These are phyloP conservation scores for Chelon labrosus DNA, from an alignment of 2,797 vertebrate species.

Conservation along the genomic window DNA sequence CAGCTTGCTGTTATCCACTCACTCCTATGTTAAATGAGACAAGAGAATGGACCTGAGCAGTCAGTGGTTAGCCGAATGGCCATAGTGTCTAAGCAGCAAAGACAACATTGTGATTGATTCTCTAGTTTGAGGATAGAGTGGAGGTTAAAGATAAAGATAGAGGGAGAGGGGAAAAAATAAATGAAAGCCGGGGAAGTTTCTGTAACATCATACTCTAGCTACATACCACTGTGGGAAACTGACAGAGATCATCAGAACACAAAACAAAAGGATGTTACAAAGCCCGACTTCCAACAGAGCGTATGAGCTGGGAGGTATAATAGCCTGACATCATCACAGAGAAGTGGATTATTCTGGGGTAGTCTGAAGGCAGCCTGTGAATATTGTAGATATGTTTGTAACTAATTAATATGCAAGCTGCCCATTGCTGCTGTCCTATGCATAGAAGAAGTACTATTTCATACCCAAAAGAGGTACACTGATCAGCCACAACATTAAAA, in stretches of 20 bases:
- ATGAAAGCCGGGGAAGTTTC: conserved; percentile 12
- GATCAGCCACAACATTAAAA: too few relatives aligned
- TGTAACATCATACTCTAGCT: not conserved
- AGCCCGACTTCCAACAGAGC: not conserved
- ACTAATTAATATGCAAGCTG: not conserved
- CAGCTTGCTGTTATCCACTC: conserved; percentile 61
- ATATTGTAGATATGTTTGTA: not conserved
- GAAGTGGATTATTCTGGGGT: not conserved
- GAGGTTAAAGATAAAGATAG: conserved; percentile 34
- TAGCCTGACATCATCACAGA: not conserved
- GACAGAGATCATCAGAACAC: conserved; percentile 12
- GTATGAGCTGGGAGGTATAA: not conserved
- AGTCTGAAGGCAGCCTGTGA: not conserved
- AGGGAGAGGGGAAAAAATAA: conserved; percentile 30
- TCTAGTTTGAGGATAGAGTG: conserved; percentile 39
- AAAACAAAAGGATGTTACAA: not conserved
- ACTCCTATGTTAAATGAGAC: conserved; percentile 63
- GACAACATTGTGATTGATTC: conserved; percentile 55
- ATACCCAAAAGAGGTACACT: not conserved
- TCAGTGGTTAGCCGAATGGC: conserved; percentile 46
- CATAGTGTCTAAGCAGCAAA: conserved; percentile 32
- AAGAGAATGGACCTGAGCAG: conserved; percentile 59
- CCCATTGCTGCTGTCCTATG: not conserved
- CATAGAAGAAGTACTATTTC: not conserved
- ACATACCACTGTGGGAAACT: not conserved